Evolutionary conservation across 2,113 vertebrate genomes (phyloP).

Genomic region (Mobula hypostoma): DNA sequence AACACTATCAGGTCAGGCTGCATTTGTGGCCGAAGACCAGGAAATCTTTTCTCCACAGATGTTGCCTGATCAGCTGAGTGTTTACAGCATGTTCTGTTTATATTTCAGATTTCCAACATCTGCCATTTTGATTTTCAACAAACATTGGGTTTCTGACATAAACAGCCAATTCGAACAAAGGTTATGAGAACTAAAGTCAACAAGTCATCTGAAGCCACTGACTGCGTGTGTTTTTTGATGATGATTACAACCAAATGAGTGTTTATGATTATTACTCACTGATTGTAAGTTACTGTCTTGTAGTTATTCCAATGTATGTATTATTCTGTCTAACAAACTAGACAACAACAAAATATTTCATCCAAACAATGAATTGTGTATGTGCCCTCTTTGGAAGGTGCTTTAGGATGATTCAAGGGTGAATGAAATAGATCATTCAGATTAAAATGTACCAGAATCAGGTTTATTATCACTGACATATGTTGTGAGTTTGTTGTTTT

Average conservation of each 20-base stretch:
- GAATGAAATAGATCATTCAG: not conserved
- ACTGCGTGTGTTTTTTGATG: not conserved
- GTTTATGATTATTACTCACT: not conserved
- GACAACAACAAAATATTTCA: not conserved
- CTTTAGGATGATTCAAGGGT: not conserved
- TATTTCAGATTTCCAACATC: not conserved
- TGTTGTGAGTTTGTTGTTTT: no score
- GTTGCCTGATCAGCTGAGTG: not conserved
- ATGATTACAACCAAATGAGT: not conserved
- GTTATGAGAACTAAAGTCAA: not conserved
- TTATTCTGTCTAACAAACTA: not conserved
- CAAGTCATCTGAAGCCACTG: not conserved
- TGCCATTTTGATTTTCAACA: not conserved
- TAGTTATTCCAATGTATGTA: not conserved
- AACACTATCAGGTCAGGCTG: no score
- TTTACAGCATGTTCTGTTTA: not conserved
- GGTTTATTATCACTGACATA: no score
- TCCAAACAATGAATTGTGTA: no score
- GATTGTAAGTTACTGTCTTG: slow-evolving; percentile 11
- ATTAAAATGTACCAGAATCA: not conserved
- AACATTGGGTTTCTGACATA: not conserved
- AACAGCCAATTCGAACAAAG: not conserved
- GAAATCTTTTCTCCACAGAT: not conserved
- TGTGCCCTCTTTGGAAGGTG: not conserved
- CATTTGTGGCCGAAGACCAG: no score